These are phyloP conservation scores for Parapsyche elsis DNA, from an alignment of 1,140 invertebrate genomes.

Conservation along the genomic window DNA sequence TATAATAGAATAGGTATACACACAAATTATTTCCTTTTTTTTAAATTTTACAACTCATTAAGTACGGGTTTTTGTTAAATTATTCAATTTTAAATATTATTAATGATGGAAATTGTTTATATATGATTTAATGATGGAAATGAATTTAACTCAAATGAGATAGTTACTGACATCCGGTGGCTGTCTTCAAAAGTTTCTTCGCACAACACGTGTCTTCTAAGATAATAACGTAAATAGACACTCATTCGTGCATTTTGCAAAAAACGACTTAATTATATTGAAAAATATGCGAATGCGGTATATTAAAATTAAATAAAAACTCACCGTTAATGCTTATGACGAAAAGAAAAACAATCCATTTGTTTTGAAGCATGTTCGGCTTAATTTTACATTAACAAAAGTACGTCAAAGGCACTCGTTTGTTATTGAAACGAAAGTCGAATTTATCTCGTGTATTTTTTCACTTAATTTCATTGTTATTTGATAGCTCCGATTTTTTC, in stretches of 20 bases:
- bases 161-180: background rate
- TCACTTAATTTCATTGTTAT: background rate
- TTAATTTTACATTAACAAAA: too few relatives aligned
- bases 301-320: background rate
- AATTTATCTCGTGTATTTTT: background rate
- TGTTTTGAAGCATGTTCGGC: conserved; percentile 7
- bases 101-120: too few relatives aligned
- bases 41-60: too few relatives aligned
- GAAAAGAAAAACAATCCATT: conserved; percentile 17
- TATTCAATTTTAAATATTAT: too few relatives aligned
- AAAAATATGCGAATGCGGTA: background rate
- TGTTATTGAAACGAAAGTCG: background rate
- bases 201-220: background rate
- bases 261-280: background rate
- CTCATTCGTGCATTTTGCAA: background rate
- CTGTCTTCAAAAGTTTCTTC: background rate
- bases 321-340: conserved; percentile 3
- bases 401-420: background rate
- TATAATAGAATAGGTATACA: too few relatives aligned
- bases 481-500: background rate
- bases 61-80: too few relatives aligned
- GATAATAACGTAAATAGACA: background rate
- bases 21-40: too few relatives aligned
- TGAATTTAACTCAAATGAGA: background rate
- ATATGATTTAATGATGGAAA: too few relatives aligned